Evolutionary conservation across 2,113 vertebrate genomes (phyloP).

Genomic region (Sander lucioperca): DNA sequence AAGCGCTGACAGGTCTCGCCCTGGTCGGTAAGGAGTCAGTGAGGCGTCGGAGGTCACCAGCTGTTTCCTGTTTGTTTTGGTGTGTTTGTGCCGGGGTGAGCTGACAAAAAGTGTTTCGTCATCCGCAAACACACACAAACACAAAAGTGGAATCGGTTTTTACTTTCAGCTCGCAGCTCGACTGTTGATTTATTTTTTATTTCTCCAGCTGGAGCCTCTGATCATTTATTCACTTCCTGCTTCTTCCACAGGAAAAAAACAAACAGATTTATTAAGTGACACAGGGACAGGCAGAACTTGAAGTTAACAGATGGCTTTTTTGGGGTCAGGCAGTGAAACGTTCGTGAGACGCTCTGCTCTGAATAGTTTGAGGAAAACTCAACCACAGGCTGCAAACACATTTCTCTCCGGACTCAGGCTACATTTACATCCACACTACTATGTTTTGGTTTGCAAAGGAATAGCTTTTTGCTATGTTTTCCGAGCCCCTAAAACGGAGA

Average conservation of each 20-base stretch:
- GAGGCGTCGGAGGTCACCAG: constrained; percentile 7
- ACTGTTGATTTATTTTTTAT: neutral
- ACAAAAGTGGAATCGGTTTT: neutral
- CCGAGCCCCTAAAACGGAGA: no score
- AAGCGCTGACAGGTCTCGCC: neutral
- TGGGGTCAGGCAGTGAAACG: neutral
- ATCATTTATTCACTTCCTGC: constrained; percentile 13
- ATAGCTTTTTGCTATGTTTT: no score
- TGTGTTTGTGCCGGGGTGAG: neutral
- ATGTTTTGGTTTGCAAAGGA: no score
- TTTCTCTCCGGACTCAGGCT: no score
- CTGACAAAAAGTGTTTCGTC: neutral
- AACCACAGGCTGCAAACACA: no score
- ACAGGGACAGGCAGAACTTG: no score
- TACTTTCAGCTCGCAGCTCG: neutral
- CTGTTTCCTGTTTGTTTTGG: neutral
- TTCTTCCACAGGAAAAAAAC: neutral
- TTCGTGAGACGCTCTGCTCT: no score
- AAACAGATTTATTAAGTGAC: no score
- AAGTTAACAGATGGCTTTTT: no score
- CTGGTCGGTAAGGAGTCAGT: neutral
- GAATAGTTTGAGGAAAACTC: no score
- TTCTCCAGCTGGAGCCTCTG: neutral
- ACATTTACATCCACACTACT: no score
- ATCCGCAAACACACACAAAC: neutral